Percentiles rank a stretch among this genome's conserved stretches.
Evolutionary conservation across 2,113 vertebrate genomes (phyloP).

Genomic region (Mustelus asterias): DNA sequence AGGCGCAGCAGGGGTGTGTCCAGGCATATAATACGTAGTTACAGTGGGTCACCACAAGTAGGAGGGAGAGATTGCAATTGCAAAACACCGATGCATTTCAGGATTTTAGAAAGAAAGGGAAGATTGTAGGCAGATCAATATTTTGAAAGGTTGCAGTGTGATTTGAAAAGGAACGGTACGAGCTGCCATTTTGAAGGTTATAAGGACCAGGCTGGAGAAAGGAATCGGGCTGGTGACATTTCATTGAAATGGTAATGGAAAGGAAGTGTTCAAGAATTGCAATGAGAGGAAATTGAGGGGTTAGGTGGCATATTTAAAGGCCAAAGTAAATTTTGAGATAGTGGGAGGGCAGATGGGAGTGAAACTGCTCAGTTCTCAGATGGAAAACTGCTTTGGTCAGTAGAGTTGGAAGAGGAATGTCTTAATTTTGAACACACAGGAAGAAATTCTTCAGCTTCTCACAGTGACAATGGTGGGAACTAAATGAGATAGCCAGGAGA

Average conservation of each 20-base stretch:
- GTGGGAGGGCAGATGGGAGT: not conserved
- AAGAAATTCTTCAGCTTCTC: not conserved
- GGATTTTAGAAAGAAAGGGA: not conserved
- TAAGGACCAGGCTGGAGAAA: not conserved
- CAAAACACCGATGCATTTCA: not conserved
- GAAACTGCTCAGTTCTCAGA: not conserved
- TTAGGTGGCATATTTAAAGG: not conserved
- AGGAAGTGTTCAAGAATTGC: not conserved
- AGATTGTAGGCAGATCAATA: not conserved
- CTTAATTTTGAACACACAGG: not conserved
- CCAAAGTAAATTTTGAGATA: not conserved
- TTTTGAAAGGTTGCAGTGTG: not conserved
- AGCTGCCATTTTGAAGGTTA: not conserved
- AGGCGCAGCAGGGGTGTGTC: too few relatives aligned
- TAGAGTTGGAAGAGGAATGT: not conserved
- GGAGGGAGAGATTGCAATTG: not conserved
- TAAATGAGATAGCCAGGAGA: not conserved
- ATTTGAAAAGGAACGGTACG: not conserved
- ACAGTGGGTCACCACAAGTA: too few relatives aligned
- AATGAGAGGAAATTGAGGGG: not conserved
- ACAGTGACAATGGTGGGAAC: not conserved
- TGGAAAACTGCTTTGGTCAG: not conserved
- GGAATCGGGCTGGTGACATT: not conserved
- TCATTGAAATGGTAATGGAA: not conserved
- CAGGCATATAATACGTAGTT: too few relatives aligned